phyloP scores from a whole-genome alignment of 2,797 vertebrate species.

The Crax fasciolata region DNA sequence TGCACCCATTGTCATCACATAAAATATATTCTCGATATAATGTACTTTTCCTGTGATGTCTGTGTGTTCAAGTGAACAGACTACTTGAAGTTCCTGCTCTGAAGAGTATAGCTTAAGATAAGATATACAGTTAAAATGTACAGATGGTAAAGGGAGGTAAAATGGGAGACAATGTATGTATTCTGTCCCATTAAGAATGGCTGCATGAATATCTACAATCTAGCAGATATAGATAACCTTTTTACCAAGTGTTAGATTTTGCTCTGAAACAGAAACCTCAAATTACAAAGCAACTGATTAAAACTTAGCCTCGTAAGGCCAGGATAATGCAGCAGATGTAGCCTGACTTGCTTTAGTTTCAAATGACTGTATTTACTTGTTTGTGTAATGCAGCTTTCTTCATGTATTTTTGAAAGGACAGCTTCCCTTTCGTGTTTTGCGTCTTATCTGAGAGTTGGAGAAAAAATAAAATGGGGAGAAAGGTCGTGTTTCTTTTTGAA shows the following conservation, averaged over 20 bases:
- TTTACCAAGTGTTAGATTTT: not conserved
- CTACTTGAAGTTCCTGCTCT: not conserved
- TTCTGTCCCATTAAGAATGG: not conserved
- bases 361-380: not conserved
- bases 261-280: not conserved
- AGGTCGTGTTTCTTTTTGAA: not conserved
- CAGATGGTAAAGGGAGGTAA: not conserved
- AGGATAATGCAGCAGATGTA: not conserved
- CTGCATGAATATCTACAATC: not conserved
- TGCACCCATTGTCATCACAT: slow-evolving; percentile 22
- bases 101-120: not conserved
- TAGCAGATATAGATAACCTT: not conserved
- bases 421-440: not conserved
- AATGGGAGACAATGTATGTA: not conserved
- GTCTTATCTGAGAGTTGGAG: not conserved
- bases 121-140: not conserved
- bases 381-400: not conserved
- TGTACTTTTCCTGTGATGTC: not conserved
- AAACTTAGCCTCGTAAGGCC: not conserved
- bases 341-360: not conserved
- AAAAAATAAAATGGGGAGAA: not conserved
- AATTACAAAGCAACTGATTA: not conserved
- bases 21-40: not conserved
- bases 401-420: not conserved
- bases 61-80: not conserved